These are phyloP conservation scores for Paraescarpia echinospica DNA, from an alignment of 1,140 invertebrate species.

Conservation along the genomic window DNA sequence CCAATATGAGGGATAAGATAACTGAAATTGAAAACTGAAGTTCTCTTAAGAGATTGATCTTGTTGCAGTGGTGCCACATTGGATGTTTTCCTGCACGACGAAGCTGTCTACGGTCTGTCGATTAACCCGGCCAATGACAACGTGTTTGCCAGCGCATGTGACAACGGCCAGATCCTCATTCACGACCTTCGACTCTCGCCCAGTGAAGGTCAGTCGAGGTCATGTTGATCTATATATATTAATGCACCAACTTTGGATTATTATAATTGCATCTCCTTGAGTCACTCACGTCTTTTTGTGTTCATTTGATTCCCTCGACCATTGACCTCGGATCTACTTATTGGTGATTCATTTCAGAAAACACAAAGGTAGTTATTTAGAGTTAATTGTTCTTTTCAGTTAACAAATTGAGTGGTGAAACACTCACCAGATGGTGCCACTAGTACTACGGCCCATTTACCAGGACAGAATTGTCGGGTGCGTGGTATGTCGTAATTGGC, in stretches of 20 bases:
- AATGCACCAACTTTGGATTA: not conserved
- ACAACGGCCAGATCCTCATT: slow-evolving; percentile 83
- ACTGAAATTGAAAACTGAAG: not conserved
- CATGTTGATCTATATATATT: not conserved
- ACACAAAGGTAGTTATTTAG: not conserved
- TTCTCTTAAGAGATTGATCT: not conserved
- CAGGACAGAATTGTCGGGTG: too few species aligned
- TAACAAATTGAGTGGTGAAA: too few species aligned
- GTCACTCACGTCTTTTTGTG: too few species aligned
- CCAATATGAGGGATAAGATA: not conserved
- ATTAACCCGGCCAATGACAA: slow-evolving; percentile 81
- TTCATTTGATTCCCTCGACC: too few species aligned
- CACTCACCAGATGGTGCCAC: too few species aligned
- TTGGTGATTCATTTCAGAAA: too few species aligned
- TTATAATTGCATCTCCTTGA: too few species aligned
- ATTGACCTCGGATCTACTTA: too few species aligned
- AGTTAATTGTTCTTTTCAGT: too few species aligned
- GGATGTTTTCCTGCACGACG: slow-evolving; percentile 79
- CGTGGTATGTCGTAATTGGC: too few species aligned
- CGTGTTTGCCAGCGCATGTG: slow-evolving; percentile 84
- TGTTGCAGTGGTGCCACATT: slow-evolving; percentile 69
- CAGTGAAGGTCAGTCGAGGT: slow-evolving; percentile 57
- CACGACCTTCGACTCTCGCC: slow-evolving; percentile 78
- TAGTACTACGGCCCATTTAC: too few species aligned
- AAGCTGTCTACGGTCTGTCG: slow-evolving; percentile 85